These are phyloP conservation scores for Phasianus colchicus DNA, from an alignment of 2,113 vertebrate genomes.

Conservation along the genomic window DNA sequence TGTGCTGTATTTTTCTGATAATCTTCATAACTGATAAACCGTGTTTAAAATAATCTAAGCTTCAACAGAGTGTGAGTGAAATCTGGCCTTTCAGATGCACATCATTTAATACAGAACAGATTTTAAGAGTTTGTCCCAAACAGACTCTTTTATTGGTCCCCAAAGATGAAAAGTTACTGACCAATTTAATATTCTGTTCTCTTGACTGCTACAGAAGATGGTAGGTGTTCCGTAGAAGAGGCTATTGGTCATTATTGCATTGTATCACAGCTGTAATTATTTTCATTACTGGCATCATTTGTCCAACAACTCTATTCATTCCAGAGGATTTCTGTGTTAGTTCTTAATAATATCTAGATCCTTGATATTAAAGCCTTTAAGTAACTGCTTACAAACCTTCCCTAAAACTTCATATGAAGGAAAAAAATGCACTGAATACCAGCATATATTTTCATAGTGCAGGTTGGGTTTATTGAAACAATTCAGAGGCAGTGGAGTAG, in stretches of 20 bases:
- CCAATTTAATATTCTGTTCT: background rate
- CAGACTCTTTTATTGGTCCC: background rate
- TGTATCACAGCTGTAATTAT: background rate
- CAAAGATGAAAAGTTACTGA: background rate
- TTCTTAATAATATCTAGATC: background rate
- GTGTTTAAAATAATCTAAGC: slow-evolving; percentile 10
- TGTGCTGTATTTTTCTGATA: slow-evolving; percentile 77
- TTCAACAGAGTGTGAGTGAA: background rate
- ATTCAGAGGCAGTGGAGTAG: background rate
- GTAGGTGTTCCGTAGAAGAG: background rate
- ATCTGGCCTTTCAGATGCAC: background rate
- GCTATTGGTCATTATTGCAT: background rate
- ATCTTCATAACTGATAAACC: slow-evolving; percentile 78
- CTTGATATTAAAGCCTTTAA: background rate
- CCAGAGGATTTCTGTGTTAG: background rate
- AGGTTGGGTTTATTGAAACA: background rate
- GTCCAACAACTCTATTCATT: background rate
- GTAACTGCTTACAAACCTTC: background rate
- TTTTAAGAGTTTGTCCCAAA: background rate
- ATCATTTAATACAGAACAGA: background rate
- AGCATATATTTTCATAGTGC: background rate
- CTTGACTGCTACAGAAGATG: background rate
- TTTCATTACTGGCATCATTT: background rate
- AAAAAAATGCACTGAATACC: background rate
- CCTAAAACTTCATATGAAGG: background rate